A percentile compares a stretch with the other conserved stretches of the same genome.
These are phyloP conservation scores for Oasisia sp. DNA, from an alignment of 2,888 invertebrate genomes.

Conservation along the genomic window DNA sequence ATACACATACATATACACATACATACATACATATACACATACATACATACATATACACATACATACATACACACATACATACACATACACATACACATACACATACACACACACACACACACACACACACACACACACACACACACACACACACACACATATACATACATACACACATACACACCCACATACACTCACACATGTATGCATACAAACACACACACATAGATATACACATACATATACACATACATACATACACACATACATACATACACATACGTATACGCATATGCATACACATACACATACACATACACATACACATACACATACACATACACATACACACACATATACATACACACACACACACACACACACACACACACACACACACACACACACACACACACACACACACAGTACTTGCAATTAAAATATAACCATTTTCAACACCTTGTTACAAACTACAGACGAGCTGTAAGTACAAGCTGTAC, in stretches of 20 bases:
- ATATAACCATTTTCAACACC: background rate
- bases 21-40: background rate
- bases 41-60: background rate
- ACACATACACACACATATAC: background rate
- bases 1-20: background rate
- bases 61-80: too few species aligned
- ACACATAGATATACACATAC: background rate
- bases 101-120: background rate
- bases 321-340: background rate
- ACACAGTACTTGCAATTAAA: background rate
- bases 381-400: background rate
- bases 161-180: background rate
- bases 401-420: background rate
- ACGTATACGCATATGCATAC: too few species aligned
- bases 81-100: background rate
- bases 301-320: background rate
- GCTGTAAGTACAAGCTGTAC: conserved; percentile 68
- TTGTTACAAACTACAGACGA: conserved; percentile 57
- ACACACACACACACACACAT: background rate
- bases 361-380: background rate
- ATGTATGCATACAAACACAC: background rate
- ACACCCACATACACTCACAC: background rate
- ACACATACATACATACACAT: background rate
- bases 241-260: background rate
- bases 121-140: background rate